phyloP scores from a whole-genome alignment of 2,888 invertebrate species.

The Andrena bucephala region DNA sequence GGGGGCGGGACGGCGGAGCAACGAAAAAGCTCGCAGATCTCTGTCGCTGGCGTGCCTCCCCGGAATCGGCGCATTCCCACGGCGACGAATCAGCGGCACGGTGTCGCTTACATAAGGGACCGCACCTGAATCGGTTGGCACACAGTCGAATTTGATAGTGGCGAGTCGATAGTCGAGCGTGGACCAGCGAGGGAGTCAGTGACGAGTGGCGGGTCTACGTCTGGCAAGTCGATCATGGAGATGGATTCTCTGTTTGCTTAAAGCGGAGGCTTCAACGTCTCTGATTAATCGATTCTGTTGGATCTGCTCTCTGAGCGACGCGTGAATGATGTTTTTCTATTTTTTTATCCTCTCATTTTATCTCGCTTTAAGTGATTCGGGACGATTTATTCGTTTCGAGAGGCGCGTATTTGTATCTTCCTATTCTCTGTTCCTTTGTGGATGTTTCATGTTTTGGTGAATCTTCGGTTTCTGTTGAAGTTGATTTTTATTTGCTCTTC shows the following conservation, averaged over 20 bases:
- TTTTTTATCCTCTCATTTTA: too few species aligned
- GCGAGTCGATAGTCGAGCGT: background rate
- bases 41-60: conserved; percentile 11
- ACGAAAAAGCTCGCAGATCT: conserved; percentile 22
- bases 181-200: background rate
- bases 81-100: conserved; percentile 18
- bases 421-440: too few species aligned
- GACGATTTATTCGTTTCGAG: too few species aligned
- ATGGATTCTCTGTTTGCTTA: background rate
- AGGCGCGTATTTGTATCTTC: too few species aligned
- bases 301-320: too few species aligned
- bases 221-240: background rate
- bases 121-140: conserved; percentile 36
- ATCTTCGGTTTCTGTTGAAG: background rate
- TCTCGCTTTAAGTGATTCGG: too few species aligned
- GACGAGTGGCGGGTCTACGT: too few species aligned
- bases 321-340: too few species aligned
- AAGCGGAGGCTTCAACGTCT: background rate
- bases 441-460: too few species aligned
- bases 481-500: background rate
- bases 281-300: background rate
- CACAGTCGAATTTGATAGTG: conserved; percentile 8
- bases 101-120: conserved; percentile 27
- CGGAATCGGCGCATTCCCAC: conserved; percentile 22
- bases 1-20: background rate